Conservation (phyloP, 1,140 invertebrate genomes). For the Cydia fagiglandana region DNA sequence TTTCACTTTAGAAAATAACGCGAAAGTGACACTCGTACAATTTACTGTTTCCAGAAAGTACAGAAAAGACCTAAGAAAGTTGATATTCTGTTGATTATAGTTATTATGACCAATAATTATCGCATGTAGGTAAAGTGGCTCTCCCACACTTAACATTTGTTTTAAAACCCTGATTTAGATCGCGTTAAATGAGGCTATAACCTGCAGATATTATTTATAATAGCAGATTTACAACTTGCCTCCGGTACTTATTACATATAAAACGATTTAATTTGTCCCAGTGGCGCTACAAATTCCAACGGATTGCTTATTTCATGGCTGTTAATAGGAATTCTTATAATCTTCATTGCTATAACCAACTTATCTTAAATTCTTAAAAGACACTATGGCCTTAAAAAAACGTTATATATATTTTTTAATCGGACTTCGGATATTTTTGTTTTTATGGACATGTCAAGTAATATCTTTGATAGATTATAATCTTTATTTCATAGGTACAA, state of each 20-base stretch:
- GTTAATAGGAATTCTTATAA: conserved; percentile 20
- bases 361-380: background rate
- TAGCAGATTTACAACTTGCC: background rate
- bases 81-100: background rate
- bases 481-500: background rate
- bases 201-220: conserved; percentile 6
- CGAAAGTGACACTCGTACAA: too few relatives aligned
- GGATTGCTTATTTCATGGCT: conserved; percentile 13
- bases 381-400: background rate
- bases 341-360: background rate
- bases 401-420: background rate
- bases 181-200: background rate
- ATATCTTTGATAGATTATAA: background rate
- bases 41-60: too few relatives aligned
- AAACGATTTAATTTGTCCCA: conserved; percentile 13
- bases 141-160: background rate
- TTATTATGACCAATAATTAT: background rate
- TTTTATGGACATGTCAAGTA: background rate
- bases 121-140: background rate
- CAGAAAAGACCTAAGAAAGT: background rate
- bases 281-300: background rate
- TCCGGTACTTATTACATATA: conserved; percentile 16
- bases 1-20: too few relatives aligned
- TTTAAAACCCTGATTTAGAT: background rate
- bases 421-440: background rate